A percentile compares a stretch with the other conserved stretches of the same genome.
phyloP scores from a whole-genome alignment of 2,113 vertebrate genomes.

The Acanthisitta chloris region DNA sequence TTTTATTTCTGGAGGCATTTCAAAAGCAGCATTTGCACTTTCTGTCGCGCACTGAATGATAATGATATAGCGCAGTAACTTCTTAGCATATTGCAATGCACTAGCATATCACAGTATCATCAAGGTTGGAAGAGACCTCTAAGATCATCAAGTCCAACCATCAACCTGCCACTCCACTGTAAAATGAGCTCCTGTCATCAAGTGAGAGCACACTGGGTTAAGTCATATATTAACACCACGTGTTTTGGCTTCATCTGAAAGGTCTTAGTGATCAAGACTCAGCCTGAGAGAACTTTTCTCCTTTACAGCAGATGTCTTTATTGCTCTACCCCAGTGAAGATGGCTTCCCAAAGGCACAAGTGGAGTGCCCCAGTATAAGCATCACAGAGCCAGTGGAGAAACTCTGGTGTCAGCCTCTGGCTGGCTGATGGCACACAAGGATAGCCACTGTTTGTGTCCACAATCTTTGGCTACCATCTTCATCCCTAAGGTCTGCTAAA shows the following conservation, averaged over 20 bases:
- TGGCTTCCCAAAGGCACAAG: background rate
- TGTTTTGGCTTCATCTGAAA: background rate
- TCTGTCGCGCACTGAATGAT: background rate
- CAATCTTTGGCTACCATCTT: background rate
- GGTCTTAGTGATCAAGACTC: background rate
- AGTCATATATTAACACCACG: background rate
- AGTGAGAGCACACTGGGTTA: background rate
- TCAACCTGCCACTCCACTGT: too few species aligned
- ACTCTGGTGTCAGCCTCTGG: background rate
- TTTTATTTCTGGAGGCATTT: background rate
- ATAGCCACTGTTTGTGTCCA: too few species aligned
- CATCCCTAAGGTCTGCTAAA: background rate
- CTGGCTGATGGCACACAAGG: background rate
- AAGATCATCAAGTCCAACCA: too few species aligned
- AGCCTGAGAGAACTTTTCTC: background rate
- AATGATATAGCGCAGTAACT: background rate
- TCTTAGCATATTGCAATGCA: background rate
- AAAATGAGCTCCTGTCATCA: background rate
- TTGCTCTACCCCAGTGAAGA: background rate
- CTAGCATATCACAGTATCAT: too few species aligned
- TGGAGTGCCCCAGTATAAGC: rapidly evolving
- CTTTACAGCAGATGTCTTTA: background rate
- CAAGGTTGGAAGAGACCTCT: too few species aligned
- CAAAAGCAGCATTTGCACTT: background rate
- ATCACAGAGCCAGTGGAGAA: background rate